phyloP scores from a whole-genome alignment of 2,797 vertebrate genomes.

The Sebastes aleutianus region DNA sequence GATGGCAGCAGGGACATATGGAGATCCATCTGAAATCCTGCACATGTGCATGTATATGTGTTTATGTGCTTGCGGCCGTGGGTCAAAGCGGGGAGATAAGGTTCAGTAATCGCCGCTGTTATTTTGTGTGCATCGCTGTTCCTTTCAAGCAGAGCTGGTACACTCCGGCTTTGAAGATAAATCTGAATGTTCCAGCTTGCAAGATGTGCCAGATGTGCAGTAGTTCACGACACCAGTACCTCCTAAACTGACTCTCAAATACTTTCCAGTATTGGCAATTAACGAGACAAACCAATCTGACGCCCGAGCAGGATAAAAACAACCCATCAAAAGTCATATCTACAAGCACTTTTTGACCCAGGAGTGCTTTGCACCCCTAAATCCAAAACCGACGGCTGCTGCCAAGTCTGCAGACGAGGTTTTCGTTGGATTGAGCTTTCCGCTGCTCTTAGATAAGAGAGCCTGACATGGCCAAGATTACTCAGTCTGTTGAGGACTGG shows the following conservation, averaged over 20 bases:
- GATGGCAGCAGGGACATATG: slow-evolving; percentile 33
- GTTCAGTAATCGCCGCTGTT: slow-evolving; percentile 35
- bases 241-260: slow-evolving; percentile 7
- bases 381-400: slow-evolving; percentile 14
- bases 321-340: slow-evolving; percentile 25
- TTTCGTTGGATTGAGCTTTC: slow-evolving; percentile 57
- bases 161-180: neutral
- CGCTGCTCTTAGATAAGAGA: slow-evolving; percentile 55
- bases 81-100: slow-evolving; percentile 52
- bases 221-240: slow-evolving; percentile 6
- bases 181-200: slow-evolving; percentile 14
- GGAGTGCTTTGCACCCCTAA: slow-evolving; percentile 20
- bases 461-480: slow-evolving; percentile 58
- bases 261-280: neutral
- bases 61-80: slow-evolving; percentile 35
- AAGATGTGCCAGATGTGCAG: slow-evolving; percentile 36
- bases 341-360: slow-evolving; percentile 20
- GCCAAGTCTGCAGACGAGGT: slow-evolving; percentile 52
- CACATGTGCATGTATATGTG: slow-evolving; percentile 43
- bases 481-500: slow-evolving; percentile 39
- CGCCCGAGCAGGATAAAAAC: slow-evolving; percentile 11
- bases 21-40: slow-evolving; percentile 31
- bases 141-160: neutral
- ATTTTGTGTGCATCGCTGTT: slow-evolving; percentile 8
- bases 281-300: slow-evolving; percentile 16